Conservation (phyloP, 2,888 invertebrate genomes). For the Diploptera punctata region DNA sequence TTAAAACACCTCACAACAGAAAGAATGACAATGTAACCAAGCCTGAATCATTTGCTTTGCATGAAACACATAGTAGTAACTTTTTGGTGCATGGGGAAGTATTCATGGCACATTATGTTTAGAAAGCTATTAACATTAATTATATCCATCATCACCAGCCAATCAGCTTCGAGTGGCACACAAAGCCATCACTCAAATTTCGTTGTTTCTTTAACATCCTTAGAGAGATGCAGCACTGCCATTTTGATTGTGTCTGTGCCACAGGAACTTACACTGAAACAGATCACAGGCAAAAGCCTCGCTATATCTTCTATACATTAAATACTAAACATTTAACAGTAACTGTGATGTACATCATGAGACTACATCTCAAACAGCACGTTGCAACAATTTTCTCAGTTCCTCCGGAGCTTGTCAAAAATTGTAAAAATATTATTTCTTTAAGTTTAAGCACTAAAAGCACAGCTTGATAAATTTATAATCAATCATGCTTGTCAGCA, state of each 20-base stretch:
- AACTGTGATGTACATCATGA: conserved; percentile 5
- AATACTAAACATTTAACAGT: background rate
- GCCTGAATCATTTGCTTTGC: background rate
- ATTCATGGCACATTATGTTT: conserved; percentile 9
- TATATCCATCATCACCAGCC: background rate
- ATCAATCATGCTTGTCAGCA: background rate
- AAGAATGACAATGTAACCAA: background rate
- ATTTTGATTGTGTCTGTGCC: background rate
- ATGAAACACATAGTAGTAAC: background rate
- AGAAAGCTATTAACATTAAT: conserved; percentile 13
- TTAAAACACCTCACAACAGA: background rate
- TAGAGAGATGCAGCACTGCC: background rate
- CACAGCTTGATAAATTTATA: background rate
- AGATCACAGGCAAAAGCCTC: background rate
- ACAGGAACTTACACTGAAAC: background rate
- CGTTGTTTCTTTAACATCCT: conserved; percentile 6
- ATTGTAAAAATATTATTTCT: too few species aligned
- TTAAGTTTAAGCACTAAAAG: too few species aligned
- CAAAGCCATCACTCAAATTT: conserved; percentile 3
- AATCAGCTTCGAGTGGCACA: background rate
- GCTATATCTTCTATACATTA: background rate
- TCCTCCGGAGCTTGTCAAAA: too few species aligned
- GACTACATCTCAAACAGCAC: background rate
- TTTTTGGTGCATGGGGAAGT: conserved; percentile 16
- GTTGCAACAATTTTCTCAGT: background rate